phyloP scores from a whole-genome alignment of 2,797 vertebrate genomes.

The Cephalopachus bancanus region DNA sequence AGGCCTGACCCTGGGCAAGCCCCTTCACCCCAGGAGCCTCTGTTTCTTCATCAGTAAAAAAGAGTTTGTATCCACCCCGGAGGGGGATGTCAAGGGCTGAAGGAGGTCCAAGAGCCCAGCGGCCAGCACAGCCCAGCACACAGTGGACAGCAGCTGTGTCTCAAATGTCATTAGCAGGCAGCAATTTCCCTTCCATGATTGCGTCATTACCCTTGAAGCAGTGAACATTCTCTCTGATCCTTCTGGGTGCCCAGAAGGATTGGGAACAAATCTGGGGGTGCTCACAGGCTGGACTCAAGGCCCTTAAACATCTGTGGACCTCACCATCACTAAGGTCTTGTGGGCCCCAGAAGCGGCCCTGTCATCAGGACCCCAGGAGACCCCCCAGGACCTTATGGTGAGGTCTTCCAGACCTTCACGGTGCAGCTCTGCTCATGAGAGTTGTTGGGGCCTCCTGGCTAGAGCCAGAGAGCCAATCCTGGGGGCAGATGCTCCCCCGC shows the following conservation, averaged over 20 bases:
- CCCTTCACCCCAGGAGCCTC: too few species aligned
- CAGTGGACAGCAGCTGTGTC: background rate
- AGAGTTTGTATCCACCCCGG: background rate
- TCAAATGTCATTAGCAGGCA: background rate
- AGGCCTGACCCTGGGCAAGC: background rate
- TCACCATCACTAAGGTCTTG: background rate
- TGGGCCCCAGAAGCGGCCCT: background rate
- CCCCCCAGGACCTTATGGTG: fast-evolving
- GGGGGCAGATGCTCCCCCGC: too few species aligned
- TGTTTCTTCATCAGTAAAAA: background rate
- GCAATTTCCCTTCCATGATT: too few species aligned
- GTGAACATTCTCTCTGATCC: background rate
- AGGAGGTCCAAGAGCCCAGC: background rate
- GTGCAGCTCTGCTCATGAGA: fast-evolving
- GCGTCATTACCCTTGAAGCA: background rate
- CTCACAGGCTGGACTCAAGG: background rate
- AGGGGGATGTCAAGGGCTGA: background rate
- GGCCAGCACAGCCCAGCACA: background rate
- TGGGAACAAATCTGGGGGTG: background rate
- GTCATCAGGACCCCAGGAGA: background rate
- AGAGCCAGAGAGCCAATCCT: too few species aligned
- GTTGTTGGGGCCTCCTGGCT: background rate
- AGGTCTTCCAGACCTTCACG: too few species aligned
- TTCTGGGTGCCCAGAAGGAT: background rate
- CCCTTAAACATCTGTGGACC: background rate